Conservation (phyloP, 2,797 vertebrate genomes). For the Bryconaethiops microstoma region DNA sequence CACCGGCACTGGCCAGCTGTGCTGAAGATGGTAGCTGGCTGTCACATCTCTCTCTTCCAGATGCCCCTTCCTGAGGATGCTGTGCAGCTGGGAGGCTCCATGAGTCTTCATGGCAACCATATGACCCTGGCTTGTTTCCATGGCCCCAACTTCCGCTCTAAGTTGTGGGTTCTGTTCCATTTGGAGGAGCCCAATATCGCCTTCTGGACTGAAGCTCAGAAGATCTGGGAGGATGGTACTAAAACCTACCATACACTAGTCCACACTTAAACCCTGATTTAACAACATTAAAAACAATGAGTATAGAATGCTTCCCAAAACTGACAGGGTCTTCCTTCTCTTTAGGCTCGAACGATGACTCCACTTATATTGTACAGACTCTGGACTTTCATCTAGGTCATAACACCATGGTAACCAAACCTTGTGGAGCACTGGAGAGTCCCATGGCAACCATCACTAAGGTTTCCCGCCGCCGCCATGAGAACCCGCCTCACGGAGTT, state of each 20-base stretch:
- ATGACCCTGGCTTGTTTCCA: constrained; percentile 99
- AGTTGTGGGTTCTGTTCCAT: constrained; percentile 98
- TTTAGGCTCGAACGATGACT: constrained; percentile 91
- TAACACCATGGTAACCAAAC: constrained; percentile 99
- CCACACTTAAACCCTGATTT: neutral
- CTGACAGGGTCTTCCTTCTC: neutral
- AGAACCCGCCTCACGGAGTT: constrained; percentile 96
- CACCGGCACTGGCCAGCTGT: constrained; percentile 98
- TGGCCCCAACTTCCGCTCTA: constrained; percentile 97
- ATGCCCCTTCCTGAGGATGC: constrained; percentile 94
- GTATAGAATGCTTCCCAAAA: too few species aligned
- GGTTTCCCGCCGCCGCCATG: constrained; percentile 93
- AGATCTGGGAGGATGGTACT: constrained; percentile 97
- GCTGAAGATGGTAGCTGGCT: constrained; percentile 94
- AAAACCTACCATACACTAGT: neutral
- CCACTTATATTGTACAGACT: constrained; percentile 96
- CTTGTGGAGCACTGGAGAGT: constrained; percentile 94
- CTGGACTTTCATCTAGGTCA: constrained; percentile 97
- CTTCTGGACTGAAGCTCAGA: constrained; percentile 99
- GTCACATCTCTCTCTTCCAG: constrained; percentile 98
- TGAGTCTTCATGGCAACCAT: constrained; percentile 98
- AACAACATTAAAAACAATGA: too few species aligned
- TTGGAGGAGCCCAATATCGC: constrained; percentile 98
- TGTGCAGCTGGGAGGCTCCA: constrained; percentile 96
- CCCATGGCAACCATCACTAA: constrained; percentile 99